phyloP scores from a whole-genome alignment of 2,888 invertebrate genomes.

The Eupithecia exiguata region DNA sequence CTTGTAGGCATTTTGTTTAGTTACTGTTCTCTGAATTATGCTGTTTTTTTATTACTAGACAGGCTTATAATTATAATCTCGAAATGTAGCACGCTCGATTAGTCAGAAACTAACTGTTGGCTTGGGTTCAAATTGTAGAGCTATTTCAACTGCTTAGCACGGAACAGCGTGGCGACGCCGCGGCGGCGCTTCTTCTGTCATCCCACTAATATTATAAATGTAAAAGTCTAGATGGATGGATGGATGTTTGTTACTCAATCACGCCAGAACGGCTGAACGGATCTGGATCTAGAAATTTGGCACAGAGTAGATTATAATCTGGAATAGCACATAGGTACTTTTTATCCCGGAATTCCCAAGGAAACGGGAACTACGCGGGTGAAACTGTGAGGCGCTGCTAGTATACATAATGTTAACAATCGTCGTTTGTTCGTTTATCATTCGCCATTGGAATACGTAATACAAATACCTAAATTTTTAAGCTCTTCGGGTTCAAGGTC shows the following conservation, averaged over 20 bases:
- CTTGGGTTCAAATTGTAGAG: constrained; percentile 50
- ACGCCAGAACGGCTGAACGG: too few species aligned
- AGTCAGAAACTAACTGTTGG: constrained; percentile 47
- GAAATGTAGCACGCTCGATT: constrained; percentile 32
- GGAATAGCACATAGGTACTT: too few species aligned
- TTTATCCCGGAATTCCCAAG: too few species aligned
- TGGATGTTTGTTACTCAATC: too few species aligned
- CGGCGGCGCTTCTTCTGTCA: constrained; percentile 48
- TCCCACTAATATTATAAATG: too few species aligned
- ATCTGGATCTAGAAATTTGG: too few species aligned
- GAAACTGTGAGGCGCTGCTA: too few species aligned
- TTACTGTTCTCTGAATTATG: not conserved
- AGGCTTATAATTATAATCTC: constrained; percentile 35
- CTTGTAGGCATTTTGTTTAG: not conserved
- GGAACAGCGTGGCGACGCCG: constrained; percentile 13
- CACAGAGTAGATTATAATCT: too few species aligned
- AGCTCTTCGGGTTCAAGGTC: constrained; percentile 33
- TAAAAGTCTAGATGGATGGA: too few species aligned
- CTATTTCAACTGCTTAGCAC: constrained; percentile 44
- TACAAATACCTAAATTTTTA: constrained; percentile 25
- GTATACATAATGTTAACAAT: constrained; percentile 37
- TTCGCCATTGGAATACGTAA: constrained; percentile 40
- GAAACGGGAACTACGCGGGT: too few species aligned
- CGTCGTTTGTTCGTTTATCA: constrained; percentile 40
- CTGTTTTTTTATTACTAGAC: constrained; percentile 24